Base-by-base conservation (phyloP, 1,140 invertebrate genomes). In the Drosophila repleta region DNA sequence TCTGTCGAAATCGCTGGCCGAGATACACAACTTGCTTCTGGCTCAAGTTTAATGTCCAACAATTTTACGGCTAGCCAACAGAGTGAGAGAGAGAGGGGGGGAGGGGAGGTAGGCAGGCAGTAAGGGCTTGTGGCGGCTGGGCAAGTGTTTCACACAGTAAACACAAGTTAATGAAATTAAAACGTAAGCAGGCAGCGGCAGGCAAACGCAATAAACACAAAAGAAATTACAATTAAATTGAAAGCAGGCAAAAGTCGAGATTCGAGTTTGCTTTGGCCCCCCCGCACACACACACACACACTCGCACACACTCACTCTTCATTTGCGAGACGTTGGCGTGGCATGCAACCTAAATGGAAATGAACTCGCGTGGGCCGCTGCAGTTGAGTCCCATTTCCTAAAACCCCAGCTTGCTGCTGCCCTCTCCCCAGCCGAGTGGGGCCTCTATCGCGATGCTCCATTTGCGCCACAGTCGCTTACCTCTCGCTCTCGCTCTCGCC, bases 151-250 rank as follows among this genome's bases (percentile, higher is more conserved):
- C 81, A 85, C 81, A 85, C 81, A 85, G 82, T 82, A 85, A 87
- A 81, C 82, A 78, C 74, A 78, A 85, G 78, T 88, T 85, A 85
- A 85, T 88, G 83, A 85, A 85, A 85, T 85, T 87, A 85, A 82
- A 85, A 87, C 78, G 82, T 85, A 85, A 85, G 82, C 81, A 87
- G 74, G 82, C 81, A 87, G 74, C 79, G 21, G 48, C n/a, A 61
- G 79, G 72, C 81, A 77, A 85, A 78, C 74, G 81, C 82, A 87
- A 85, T 85, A 85, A 85, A 85, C 82, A 85, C 81, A 87, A 85
- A 85, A 85, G 83, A 85, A 85, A 85, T 82, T 85, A 88, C 82
- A 85, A 87, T 85, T 85, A 85, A 85, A 88, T 85, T 85, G 78
- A 85, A 85, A 88, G 79, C 82, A 77, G 55, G 58, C 56, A 52